Conservation (phyloP, 2,888 invertebrate genomes). For the Xanthostigma xanthostigma region DNA sequence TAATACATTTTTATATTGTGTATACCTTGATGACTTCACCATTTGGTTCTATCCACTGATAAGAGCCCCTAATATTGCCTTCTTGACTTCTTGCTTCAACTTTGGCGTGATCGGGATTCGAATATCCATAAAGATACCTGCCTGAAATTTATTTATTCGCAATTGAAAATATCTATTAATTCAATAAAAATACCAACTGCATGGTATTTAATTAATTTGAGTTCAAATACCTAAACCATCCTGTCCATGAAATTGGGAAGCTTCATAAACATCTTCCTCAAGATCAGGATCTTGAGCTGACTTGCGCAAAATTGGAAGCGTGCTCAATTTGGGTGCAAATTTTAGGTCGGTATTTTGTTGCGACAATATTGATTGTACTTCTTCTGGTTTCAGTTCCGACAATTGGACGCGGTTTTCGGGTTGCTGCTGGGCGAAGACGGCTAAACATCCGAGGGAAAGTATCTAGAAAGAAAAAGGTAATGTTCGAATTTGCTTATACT, state of each 20-base stretch:
- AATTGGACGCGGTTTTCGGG: slow-evolving; percentile 29
- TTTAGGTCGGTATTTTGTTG: slow-evolving; percentile 32
- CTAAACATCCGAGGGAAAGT: too few species aligned
- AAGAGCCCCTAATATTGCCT: slow-evolving; percentile 55
- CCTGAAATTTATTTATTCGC: slow-evolving; percentile 31
- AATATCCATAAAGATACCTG: slow-evolving; percentile 56
- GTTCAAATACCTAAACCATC: slow-evolving; percentile 19
- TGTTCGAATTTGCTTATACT: too few species aligned
- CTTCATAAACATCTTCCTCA: slow-evolving; percentile 53
- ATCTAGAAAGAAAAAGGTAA: too few species aligned
- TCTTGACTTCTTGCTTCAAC: slow-evolving; percentile 51
- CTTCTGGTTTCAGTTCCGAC: slow-evolving; percentile 35
- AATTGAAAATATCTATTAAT: not conserved
- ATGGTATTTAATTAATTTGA: slow-evolving; percentile 20
- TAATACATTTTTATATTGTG: too few species aligned
- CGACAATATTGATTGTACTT: slow-evolving; percentile 28
- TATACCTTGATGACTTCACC: slow-evolving; percentile 43
- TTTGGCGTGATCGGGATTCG: slow-evolving; percentile 57
- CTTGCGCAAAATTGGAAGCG: slow-evolving; percentile 31
- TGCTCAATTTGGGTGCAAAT: slow-evolving; percentile 39
- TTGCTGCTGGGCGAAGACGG: not conserved
- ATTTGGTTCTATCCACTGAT: slow-evolving; percentile 46
- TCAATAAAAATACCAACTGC: not conserved
- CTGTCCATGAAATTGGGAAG: slow-evolving; percentile 58
- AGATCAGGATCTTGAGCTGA: slow-evolving; percentile 39